Base-by-base conservation (phyloP, 2,113 vertebrate species). In the Gasterosteus nipponicus region DNA sequence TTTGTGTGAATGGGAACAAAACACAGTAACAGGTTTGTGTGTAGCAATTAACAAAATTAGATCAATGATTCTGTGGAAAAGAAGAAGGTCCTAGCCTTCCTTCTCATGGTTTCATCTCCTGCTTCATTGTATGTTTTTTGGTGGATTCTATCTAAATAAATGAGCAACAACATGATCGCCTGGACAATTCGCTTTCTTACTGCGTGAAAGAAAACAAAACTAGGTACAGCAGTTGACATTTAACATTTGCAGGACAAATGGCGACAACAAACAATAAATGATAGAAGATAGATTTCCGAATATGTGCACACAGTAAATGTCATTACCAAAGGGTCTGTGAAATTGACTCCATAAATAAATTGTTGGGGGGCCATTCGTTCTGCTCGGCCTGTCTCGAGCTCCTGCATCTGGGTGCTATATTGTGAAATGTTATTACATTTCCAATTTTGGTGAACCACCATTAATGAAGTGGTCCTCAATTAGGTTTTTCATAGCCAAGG, bases 1-100 rank as follows among this genome's bases (percentile, higher is more conserved):
- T 73, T 67, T 61, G 29, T 69, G 26, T 46, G 63, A 78, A 58
- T 33, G 51, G 69, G 61, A 74, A 69, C 22, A 79, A 78, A 82
- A 49, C 69, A 63, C 69, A 26, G 78, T 39, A 41, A 67, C 78
- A 42, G 67, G 29, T n/a, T 31, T 51, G 39, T 72, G 64, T 57
- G 31, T 73, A 84, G 61, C 7, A 0, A 46, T 60, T 8, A 35
- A 44, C 42, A 57, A 31, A 63, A 69, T 18, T 3, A 10, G 2
- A 65, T 41, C 12, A 72, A 71, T 61, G n/a, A 80, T 53, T 58
- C 39, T 0, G 14, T 57, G 18, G 64, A 62, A 76, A 47, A 75
- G 26, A 16, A 75, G 10, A 31, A n/a, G 47, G 39, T 78, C 75
- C 44, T 60, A 63, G 72, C 41, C 15, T 41, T 59, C 35, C 46